phyloP scores from a whole-genome alignment of 1,140 invertebrate species.

The Berghia stephanieae region DNA sequence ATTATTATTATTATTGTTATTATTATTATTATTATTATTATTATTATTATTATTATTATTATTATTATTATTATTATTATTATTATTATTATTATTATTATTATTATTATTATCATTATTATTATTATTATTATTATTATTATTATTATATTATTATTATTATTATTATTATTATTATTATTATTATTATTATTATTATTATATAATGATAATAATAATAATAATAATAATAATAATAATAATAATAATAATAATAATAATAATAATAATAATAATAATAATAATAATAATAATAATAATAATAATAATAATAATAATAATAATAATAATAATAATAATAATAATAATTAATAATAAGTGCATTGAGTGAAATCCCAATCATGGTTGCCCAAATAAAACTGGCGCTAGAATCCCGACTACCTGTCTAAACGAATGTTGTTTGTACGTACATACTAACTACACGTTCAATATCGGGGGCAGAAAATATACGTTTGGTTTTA shows the following conservation, averaged over 20 bases:
- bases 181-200: background rate
- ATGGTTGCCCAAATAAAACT: too few relatives aligned
- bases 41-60: background rate
- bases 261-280: constrained; percentile 1
- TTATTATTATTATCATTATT: constrained; percentile 18
- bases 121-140: constrained; percentile 21
- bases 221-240: background rate
- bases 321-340: background rate
- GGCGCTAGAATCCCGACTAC: too few relatives aligned
- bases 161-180: constrained; percentile 12
- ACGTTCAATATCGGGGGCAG: too few relatives aligned
- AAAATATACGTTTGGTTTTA: too few relatives aligned
- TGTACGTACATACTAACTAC: too few relatives aligned
- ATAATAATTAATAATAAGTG: background rate
- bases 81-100: constrained; percentile 22
- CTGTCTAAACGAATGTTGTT: too few relatives aligned
- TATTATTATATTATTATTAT: constrained; percentile 16
- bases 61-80: constrained; percentile 14
- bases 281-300: background rate
- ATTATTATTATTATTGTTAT: constrained; percentile 12
- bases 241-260: background rate
- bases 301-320: background rate
- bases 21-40: constrained; percentile 14
- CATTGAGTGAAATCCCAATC: too few relatives aligned
- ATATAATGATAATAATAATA: background rate